Evolutionary conservation across 2,797 vertebrate species (phyloP).

Genomic region (Silurus aristotelis): DNA sequence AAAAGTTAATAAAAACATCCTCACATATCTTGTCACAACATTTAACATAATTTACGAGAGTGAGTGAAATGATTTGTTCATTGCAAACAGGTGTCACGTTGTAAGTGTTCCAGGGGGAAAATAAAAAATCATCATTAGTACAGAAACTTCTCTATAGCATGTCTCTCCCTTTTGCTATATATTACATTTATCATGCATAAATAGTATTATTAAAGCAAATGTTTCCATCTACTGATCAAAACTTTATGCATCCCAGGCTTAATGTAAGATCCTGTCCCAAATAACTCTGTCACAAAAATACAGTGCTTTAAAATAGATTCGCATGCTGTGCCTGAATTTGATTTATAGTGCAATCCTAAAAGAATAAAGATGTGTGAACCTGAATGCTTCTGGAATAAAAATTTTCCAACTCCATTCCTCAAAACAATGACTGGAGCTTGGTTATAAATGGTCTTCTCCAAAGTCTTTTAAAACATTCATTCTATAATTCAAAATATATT

Average conservation of each 20-base stretch:
- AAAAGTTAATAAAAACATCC: not conserved
- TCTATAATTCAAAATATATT: slow-evolving; percentile 66
- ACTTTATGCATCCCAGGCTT: not conserved
- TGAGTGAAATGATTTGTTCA: not conserved
- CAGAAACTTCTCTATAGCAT: not conserved
- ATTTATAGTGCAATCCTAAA: slow-evolving; percentile 53
- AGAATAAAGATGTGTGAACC: slow-evolving; percentile 59
- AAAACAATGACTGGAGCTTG: slow-evolving; percentile 54
- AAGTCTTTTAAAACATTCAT: slow-evolving; percentile 58
- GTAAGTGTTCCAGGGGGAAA: not conserved
- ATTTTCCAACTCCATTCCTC: slow-evolving; percentile 61
- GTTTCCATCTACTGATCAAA: slow-evolving; percentile 18
- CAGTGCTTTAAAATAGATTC: slow-evolving; percentile 18
- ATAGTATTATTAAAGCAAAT: not conserved
- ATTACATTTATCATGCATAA: slow-evolving; percentile 17
- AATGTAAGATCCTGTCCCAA: slow-evolving; percentile 1
- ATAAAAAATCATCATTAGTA: not conserved
- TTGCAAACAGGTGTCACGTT: not conserved
- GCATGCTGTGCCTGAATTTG: slow-evolving; percentile 23
- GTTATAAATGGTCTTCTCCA: slow-evolving; percentile 59
- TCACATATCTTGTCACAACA: not conserved
- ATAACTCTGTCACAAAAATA: slow-evolving; percentile 24
- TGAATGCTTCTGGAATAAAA: slow-evolving; percentile 60
- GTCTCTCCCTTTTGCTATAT: not conserved
- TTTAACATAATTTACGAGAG: not conserved